Conservation (phyloP, 2,888 invertebrate species). For the Temnothorax unifasciatus region DNA sequence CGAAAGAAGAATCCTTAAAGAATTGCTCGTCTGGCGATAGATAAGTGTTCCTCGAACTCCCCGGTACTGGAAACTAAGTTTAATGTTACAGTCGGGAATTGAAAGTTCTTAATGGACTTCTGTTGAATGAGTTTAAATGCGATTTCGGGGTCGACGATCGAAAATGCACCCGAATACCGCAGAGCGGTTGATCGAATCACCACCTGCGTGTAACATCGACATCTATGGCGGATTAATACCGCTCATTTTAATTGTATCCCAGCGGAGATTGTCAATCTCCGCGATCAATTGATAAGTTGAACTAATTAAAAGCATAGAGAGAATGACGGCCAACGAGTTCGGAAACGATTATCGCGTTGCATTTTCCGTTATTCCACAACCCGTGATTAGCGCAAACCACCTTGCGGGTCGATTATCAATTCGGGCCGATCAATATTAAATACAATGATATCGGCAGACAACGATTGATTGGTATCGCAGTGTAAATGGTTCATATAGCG, state of each 20-base stretch:
- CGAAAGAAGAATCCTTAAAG: conserved; percentile 36
- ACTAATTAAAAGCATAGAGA: not conserved
- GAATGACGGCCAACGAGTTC: not conserved
- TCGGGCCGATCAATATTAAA: not conserved
- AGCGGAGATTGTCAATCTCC: not conserved
- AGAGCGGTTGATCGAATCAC: conserved; percentile 17
- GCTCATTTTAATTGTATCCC: conserved; percentile 14
- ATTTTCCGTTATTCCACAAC: not conserved
- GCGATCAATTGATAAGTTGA: conserved; percentile 37
- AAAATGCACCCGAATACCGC: conserved; percentile 31
- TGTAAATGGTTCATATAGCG: not conserved
- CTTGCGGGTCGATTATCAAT: conserved; percentile 13
- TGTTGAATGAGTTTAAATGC: conserved; percentile 49
- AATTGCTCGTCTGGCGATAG: conserved; percentile 31
- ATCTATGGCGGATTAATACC: not conserved
- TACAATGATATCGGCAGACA: not conserved
- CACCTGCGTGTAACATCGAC: conserved; percentile 4
- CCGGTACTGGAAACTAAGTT: conserved; percentile 14
- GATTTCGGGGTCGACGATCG: conserved; percentile 42
- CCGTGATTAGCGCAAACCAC: not conserved
- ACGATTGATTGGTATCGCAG: not conserved
- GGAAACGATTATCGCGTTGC: conserved; percentile 11
- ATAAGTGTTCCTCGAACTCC: conserved; percentile 41
- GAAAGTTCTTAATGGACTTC: conserved; percentile 54
- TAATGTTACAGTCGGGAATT: conserved; percentile 51